Percentiles rank a stretch among this genome's conserved stretches.
phyloP scores from a whole-genome alignment of 1,140 invertebrate genomes.

The Hypsibius dujardini region DNA sequence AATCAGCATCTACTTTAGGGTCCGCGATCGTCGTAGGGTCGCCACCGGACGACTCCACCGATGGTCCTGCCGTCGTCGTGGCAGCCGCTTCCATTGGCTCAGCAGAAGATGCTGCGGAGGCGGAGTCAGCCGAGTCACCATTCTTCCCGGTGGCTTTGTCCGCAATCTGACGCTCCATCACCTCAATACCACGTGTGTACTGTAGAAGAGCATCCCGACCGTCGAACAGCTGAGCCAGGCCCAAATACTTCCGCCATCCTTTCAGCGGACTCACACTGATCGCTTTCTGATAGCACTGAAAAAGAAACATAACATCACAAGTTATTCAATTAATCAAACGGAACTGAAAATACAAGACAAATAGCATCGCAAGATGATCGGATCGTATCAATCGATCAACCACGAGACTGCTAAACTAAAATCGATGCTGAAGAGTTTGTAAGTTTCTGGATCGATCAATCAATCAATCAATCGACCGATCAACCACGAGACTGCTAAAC shows the following conservation, averaged over 20 bases:
- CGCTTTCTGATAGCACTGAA: background rate
- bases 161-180: constrained; percentile 7
- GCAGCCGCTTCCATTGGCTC: background rate
- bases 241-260: constrained; percentile 17
- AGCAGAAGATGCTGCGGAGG: background rate
- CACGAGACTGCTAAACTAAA: too few relatives aligned
- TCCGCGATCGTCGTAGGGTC: background rate
- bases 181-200: constrained; percentile 7
- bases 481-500: too few relatives aligned
- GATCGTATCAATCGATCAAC: too few relatives aligned
- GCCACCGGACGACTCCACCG: background rate
- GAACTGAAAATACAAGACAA: background rate
- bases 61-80: background rate
- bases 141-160: background rate
- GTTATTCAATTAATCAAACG: background rate
- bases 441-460: too few relatives aligned
- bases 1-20: background rate
- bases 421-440: too few relatives aligned
- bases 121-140: background rate
- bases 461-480: too few relatives aligned
- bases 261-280: constrained; percentile 1
- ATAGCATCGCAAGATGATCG: background rate
- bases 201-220: background rate
- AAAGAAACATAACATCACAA: background rate
- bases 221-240: background rate